Evolutionary conservation across 2,113 vertebrate species (phyloP), one percentile per base, ranked within the genome.

Genomic region (Anoura caudifer): DNA sequence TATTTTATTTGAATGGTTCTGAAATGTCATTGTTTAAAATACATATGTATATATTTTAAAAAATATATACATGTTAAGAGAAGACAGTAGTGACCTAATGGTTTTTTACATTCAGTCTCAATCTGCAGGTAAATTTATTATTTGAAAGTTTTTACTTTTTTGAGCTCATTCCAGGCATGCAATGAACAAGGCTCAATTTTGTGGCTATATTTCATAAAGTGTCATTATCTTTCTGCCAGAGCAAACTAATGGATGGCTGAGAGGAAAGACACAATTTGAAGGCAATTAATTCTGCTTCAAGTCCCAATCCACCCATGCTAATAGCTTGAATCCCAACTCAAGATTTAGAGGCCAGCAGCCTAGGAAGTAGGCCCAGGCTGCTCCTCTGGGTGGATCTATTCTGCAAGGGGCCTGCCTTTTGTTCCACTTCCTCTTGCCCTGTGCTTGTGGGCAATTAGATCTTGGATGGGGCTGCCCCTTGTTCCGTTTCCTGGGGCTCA

Each of bases 251-350:
- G 95, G 93, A 98, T 98, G 98, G 97, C 98, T 98, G 8, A 94
- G 93, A 98, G 97, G 95, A 95, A 98, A 95, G 97, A 98, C 95
- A 98, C 98, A 98, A 98, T 98, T 98, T 97, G 97, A 98, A 98
- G 97, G 97, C 97, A 98, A 98, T 98, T 99, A 98, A 98, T 98
- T 98, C 98, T 98, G 97, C 97, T 97, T 98, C 98, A 97, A 97
- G 98, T 98, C 98, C 93, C 98, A 97, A 70, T 98, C 97, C 97
- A 92, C 97, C 50, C 77, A 73, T 61, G 95, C 96, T 97, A 98
- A 98, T 87, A 97, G 97, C 97, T 98, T 92, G 17, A 97, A 94
- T 76, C 93, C 91, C 1, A 47, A 92, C 72, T 88, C 91, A 96
- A 83, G 84, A 79, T 89, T 96, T 73, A 92, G 97, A 92, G 95